phyloP scores from a whole-genome alignment of 2,797 vertebrate species.

The Hemibagrus guttatus region DNA sequence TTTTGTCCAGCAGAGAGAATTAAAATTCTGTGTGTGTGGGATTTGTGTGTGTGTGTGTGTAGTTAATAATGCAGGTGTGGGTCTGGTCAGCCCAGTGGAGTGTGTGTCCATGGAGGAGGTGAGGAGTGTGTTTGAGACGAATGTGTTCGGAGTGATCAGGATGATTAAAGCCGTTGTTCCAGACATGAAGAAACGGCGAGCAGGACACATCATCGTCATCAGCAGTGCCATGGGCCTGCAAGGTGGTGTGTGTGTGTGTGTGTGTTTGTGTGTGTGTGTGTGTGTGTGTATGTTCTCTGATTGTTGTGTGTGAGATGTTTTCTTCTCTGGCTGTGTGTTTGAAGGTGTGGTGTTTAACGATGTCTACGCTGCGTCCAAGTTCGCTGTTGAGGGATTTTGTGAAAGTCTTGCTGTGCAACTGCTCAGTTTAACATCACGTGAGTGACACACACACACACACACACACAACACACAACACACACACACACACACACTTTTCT shows the following conservation, averaged over 20 bases:
- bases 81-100: conserved; percentile 79
- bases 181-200: neutral
- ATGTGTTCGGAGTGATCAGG: conserved; percentile 75
- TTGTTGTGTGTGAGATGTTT: neutral
- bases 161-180: neutral
- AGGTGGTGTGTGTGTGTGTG: conserved; percentile 15
- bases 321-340: neutral
- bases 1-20: neutral
- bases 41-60: conserved; percentile 18
- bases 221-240: conserved; percentile 76
- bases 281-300: neutral
- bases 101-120: conserved; percentile 79
- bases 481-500: neutral
- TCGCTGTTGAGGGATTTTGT: neutral
- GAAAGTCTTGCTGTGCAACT: neutral
- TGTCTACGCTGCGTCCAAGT: neutral
- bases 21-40: neutral
- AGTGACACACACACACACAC: neutral
- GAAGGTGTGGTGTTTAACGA: neutral
- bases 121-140: conserved; percentile 80
- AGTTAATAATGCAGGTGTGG: conserved; percentile 86
- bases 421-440: neutral
- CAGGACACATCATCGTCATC: conserved; percentile 48
- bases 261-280: neutral
- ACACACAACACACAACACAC: neutral